Evolutionary conservation across 2,888 invertebrate genomes (phyloP).

Genomic region (Deroplatys truncata): DNA sequence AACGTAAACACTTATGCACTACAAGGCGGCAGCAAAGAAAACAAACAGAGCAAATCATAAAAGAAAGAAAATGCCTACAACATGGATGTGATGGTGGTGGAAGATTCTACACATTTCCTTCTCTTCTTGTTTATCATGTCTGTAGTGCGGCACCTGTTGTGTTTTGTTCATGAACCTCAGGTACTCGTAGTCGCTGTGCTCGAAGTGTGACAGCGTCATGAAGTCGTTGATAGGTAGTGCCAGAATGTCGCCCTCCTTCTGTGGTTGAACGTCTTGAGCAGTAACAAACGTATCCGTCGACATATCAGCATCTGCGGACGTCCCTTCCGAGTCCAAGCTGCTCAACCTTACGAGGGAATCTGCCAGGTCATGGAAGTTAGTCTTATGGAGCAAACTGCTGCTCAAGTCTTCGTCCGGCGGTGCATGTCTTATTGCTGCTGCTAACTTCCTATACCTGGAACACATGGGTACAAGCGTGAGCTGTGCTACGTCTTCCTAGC

Average conservation of each 20-base stretch:
- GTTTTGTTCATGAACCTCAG: constrained; percentile 21
- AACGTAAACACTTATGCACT: too few relatives aligned
- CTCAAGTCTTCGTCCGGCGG: neutral
- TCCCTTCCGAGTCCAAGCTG: neutral
- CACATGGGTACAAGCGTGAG: too few relatives aligned
- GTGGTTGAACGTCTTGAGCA: rapidly evolving
- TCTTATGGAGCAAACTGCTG: neutral
- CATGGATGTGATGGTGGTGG: neutral
- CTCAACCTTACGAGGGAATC: neutral
- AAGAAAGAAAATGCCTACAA: neutral
- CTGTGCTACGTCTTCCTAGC: too few relatives aligned
- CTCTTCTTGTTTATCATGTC: neutral
- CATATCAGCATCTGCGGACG: neutral
- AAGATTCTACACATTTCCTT: neutral
- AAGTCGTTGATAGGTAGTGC: neutral
- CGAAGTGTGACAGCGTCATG: neutral
- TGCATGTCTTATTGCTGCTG: neutral
- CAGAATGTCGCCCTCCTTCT: neutral
- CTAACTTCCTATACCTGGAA: neutral
- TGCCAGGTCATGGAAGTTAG: neutral
- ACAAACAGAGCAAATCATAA: neutral
- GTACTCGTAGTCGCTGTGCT: constrained; percentile 12
- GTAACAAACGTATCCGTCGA: neutral
- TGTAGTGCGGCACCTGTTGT: constrained; percentile 4
- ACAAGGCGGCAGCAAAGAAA: too few relatives aligned